Evolutionary conservation across 2,797 vertebrate genomes (phyloP).

Genomic region (Ciconia nigra): DNA sequence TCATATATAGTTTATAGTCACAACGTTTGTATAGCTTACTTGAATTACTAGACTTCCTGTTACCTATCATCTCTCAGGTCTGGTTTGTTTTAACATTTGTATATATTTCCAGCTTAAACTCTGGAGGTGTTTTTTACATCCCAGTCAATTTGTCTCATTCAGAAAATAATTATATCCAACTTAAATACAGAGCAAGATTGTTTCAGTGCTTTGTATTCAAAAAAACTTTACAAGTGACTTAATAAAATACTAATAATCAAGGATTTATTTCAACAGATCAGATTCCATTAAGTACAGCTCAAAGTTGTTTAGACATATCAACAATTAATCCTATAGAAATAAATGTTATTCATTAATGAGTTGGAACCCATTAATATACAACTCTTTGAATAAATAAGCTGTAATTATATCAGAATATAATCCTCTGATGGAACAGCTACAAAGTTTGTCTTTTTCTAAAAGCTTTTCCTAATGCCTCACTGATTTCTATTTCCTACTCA

Average conservation of each 20-base stretch:
- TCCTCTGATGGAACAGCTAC: not conserved
- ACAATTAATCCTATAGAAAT: not conserved
- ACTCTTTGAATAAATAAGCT: not conserved
- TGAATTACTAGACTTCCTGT: not conserved
- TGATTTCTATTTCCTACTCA: slow-evolving; percentile 13
- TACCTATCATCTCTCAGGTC: not conserved
- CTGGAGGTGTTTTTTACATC: not conserved
- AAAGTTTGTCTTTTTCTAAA: slow-evolving; percentile 23
- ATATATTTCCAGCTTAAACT: not conserved
- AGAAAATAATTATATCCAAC: not conserved
- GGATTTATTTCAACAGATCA: slow-evolving; percentile 9
- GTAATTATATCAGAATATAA: slow-evolving; percentile 20
- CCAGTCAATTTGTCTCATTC: not conserved
- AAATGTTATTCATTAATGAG: slow-evolving; percentile 15
- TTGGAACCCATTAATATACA: not conserved
- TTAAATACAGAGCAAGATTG: not conserved
- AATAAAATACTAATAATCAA: not conserved
- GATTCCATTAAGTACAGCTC: not conserved
- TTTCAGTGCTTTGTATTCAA: not conserved
- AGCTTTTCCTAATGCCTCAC: slow-evolving; percentile 16
- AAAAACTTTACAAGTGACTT: not conserved
- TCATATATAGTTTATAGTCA: not conserved
- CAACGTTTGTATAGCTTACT: not conserved
- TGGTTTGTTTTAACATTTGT: not conserved
- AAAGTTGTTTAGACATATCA: slow-evolving; percentile 18